These are phyloP conservation scores for Tetrax tetrax DNA, from an alignment of 2,113 vertebrate genomes.

Conservation along the genomic window DNA sequence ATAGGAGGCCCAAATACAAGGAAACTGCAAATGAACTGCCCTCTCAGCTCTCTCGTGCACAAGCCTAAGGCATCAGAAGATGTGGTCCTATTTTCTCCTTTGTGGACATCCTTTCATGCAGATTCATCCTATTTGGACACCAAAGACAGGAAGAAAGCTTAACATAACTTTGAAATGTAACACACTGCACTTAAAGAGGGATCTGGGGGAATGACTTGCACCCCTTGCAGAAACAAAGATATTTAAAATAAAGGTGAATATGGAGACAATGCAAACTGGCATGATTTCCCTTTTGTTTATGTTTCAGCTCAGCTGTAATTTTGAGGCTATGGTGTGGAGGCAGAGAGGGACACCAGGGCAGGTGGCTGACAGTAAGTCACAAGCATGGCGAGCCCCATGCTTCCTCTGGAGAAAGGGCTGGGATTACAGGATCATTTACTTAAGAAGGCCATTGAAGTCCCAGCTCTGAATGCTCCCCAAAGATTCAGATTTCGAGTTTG, in stretches of 20 bases:
- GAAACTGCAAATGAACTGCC: background rate
- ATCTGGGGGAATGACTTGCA: background rate
- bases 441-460: background rate
- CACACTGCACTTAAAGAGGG: background rate
- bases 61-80: background rate
- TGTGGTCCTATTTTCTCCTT: background rate
- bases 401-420: background rate
- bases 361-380: background rate
- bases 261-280: background rate
- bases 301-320: background rate
- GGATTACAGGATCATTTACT: background rate
- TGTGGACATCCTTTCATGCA: background rate
- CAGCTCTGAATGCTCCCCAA: background rate
- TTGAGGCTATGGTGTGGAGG: background rate
- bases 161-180: conserved; percentile 23
- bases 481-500: background rate
- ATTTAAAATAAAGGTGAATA: background rate
- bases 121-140: background rate
- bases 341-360: background rate
- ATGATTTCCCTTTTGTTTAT: background rate
- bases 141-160: background rate
- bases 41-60: background rate
- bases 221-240: background rate
- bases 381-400: accelerated
- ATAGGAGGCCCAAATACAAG: conserved; percentile 8